A percentile compares a stretch with the other conserved stretches of the same genome.
These are phyloP conservation scores for Tachina fera DNA, from an alignment of 2,888 invertebrate species.

Conservation along the genomic window DNA sequence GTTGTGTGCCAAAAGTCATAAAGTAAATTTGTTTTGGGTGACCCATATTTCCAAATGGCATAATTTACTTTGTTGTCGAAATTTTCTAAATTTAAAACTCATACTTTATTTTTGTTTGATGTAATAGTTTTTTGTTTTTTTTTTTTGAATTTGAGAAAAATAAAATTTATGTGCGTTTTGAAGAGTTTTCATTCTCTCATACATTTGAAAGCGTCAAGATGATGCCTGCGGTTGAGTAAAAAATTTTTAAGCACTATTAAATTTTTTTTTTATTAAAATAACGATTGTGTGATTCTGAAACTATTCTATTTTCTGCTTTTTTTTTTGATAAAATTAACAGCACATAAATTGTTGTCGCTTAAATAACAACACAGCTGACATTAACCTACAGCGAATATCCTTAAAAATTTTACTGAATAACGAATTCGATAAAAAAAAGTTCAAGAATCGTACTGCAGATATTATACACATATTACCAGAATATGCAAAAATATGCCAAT, in stretches of 20 bases:
- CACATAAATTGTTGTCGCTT: too few species aligned
- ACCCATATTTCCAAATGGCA: slow-evolving; percentile 52
- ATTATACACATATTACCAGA: too few species aligned
- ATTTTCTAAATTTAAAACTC: slow-evolving; percentile 11
- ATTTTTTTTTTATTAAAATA: too few species aligned
- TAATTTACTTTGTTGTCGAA: slow-evolving; percentile 55
- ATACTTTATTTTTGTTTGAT: slow-evolving; percentile 18
- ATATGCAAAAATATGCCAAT: too few species aligned
- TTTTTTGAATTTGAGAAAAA: background rate
- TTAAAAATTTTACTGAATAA: too few species aligned
- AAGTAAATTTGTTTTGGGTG: slow-evolving; percentile 59
- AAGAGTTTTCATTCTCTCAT: background rate
- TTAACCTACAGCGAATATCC: too few species aligned
- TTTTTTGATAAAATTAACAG: too few species aligned
- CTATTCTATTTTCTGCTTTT: too few species aligned
- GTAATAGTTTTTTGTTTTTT: slow-evolving; percentile 23
- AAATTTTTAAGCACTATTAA: background rate
- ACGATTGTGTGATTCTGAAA: too few species aligned
- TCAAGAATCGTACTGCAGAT: too few species aligned
- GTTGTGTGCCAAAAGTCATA: slow-evolving; percentile 67
- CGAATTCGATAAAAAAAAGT: too few species aligned
- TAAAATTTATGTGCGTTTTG: background rate
- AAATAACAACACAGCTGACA: too few species aligned
- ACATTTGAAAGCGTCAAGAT: background rate
- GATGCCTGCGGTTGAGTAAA: background rate